phyloP scores from a whole-genome alignment of 2,113 vertebrate genomes.

The Okapia johnstoni region DNA sequence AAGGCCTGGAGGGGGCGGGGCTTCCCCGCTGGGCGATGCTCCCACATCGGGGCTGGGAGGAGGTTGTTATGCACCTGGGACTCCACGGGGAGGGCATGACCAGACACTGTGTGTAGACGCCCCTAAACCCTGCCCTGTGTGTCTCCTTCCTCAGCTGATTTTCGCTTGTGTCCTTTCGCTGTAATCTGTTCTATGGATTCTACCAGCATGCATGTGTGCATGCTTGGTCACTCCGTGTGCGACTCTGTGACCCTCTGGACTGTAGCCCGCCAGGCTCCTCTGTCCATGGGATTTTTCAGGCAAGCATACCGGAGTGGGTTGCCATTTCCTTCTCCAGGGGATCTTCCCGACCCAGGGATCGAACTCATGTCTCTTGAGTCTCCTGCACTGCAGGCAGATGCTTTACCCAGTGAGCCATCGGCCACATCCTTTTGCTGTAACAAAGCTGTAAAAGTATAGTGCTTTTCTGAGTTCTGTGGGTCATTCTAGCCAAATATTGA shows the following conservation, averaged over 20 bases:
- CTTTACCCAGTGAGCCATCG: neutral
- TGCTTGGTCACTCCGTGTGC: no score
- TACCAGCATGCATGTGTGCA: neutral
- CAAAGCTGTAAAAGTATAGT: neutral
- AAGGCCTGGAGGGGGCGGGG: neutral
- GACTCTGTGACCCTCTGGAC: no score
- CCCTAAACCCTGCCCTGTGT: neutral
- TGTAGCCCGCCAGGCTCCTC: no score
- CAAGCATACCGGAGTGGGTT: no score
- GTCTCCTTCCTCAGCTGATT: neutral
- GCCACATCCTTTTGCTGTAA: neutral
- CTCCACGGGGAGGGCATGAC: fast-evolving
- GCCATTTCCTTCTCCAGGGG: no score
- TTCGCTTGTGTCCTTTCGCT: neutral
- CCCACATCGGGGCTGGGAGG: neutral
- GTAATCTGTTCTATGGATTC: neutral
- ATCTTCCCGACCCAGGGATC: neutral
- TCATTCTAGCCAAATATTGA: neutral
- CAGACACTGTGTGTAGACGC: neutral
- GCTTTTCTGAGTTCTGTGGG: neutral
- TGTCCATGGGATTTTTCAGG: no score
- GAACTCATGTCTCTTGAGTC: no score
- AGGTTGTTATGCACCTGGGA: fast-evolving
- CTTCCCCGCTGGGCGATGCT: fast-evolving
- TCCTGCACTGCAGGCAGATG: no score